Base-by-base conservation (phyloP, 2,888 invertebrate genomes). In the Rhagonycha fulva region DNA sequence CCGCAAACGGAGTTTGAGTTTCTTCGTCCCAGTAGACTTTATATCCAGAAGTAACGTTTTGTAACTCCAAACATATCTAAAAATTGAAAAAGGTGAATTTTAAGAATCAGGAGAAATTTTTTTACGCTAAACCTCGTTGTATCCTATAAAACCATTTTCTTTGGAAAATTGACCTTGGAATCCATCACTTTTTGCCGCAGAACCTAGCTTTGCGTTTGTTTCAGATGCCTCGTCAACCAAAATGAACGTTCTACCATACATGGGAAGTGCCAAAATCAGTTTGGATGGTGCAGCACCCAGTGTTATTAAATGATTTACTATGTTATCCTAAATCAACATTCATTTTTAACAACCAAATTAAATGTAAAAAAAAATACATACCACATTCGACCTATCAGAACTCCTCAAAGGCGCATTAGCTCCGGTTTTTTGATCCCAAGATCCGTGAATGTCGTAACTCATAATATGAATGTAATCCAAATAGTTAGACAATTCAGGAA, bases 141-240 rank as follows among this genome's bases (percentile, higher is more conserved):
- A 80, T 72, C 80, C 79, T n/a, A 82, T 70, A 70, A 82, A 81
- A 62, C 82, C 82, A n/a, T 68, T 14, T 78, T 82, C 80, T 62
- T 72, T 66, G 0, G 82, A 82, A 32, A 74, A 81, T 24, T 2
- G 3, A 19, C 82, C 82, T 9, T 77, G 14, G 14, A 23, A 9
- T 32, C 82, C 82, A 2, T 78, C 60, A 10, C 78, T 78, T 30
- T 72, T 70, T 1, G 77, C 79, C 14, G 71, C 23, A 11, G 80
- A 78, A 5, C 81, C 81, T 61, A 82, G 26, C 1, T 62, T 79
- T 70, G 74, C 69, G 5, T 73, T 30, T 12, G 24, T 61, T 14
- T 30, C 9, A 1, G 28, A 0, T 9, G 28, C 9, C 9, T 28
- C 5, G 70, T 77, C 66, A 10, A 30, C 12, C 19, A 82, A 68